phyloP scores from a whole-genome alignment of 2,888 invertebrate species.

The Lepetodrilus schrolli region DNA sequence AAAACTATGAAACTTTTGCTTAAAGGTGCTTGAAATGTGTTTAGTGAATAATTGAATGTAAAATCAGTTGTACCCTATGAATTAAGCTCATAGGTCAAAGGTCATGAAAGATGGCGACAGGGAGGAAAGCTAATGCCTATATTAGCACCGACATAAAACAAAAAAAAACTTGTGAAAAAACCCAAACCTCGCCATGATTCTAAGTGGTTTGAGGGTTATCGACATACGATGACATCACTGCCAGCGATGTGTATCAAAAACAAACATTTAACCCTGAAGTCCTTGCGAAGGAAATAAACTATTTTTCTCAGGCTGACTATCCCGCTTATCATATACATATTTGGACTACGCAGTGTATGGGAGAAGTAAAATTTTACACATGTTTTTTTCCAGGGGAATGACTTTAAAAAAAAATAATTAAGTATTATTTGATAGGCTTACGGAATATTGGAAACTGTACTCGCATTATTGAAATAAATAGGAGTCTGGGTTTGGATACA shows the following conservation, averaged over 20 bases:
- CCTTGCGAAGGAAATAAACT: constrained; percentile 1
- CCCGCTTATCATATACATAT: not conserved
- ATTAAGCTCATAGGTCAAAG: no score
- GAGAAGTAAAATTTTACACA: no score
- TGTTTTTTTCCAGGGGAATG: not conserved
- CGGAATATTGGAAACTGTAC: not conserved
- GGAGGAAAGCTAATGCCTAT: constrained; percentile 4
- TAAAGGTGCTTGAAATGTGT: no score
- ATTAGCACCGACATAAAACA: not conserved
- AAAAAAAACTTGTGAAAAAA: constrained; percentile 18
- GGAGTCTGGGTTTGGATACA: not conserved
- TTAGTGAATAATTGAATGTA: no score
- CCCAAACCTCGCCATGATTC: not conserved
- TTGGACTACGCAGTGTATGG: no score
- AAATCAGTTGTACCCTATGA: no score
- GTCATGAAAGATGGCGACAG: no score
- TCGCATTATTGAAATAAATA: constrained; percentile 15
- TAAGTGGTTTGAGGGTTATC: not conserved
- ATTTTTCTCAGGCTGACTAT: not conserved
- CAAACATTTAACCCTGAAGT: constrained; percentile 10
- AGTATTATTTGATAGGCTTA: constrained; percentile 10
- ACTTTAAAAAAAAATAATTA: no score
- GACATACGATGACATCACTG: constrained; percentile 5
- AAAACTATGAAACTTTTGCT: no score
- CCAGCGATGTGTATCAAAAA: constrained; percentile 6